Percentiles rank a stretch among this genome's conserved stretches.
Conservation (phyloP, 2,113 vertebrate genomes). For the Odontophorus gujanensis region DNA sequence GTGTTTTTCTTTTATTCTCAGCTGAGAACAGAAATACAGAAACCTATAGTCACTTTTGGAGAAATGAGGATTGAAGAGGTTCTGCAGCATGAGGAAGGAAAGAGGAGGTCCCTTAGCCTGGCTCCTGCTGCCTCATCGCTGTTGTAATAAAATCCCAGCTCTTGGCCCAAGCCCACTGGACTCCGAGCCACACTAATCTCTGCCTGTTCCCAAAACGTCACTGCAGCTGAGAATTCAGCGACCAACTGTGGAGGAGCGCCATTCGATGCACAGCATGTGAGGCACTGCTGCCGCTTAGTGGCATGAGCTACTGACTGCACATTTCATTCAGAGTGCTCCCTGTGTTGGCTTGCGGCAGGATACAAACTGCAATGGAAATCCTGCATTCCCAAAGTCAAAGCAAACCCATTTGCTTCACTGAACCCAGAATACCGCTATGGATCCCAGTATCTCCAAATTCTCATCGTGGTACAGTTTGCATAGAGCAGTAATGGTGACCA, state of each 20-base stretch:
- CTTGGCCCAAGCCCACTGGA: neutral
- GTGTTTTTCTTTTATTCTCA: neutral
- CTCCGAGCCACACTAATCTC: neutral
- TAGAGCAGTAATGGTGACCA: neutral
- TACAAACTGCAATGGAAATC: neutral
- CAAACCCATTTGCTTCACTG: neutral
- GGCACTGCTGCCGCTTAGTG: neutral
- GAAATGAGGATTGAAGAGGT: neutral
- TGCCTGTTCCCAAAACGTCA: neutral
- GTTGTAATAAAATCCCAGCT: neutral
- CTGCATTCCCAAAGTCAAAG: neutral
- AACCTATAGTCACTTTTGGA: neutral
- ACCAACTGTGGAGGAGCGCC: neutral
- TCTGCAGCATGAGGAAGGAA: neutral
- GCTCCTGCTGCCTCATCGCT: neutral
- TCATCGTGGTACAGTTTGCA: neutral
- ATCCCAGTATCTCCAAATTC: neutral
- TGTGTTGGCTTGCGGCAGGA: accelerated
- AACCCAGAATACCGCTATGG: neutral
- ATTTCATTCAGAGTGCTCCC: neutral
- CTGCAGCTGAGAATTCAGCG: too few relatives aligned
- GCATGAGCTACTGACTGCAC: accelerated
- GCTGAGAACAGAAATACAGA: neutral
- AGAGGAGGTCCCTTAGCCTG: neutral
- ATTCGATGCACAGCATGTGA: neutral